Base-by-base conservation (phyloP, 2,113 vertebrate genomes). In the Promerops cafer region DNA sequence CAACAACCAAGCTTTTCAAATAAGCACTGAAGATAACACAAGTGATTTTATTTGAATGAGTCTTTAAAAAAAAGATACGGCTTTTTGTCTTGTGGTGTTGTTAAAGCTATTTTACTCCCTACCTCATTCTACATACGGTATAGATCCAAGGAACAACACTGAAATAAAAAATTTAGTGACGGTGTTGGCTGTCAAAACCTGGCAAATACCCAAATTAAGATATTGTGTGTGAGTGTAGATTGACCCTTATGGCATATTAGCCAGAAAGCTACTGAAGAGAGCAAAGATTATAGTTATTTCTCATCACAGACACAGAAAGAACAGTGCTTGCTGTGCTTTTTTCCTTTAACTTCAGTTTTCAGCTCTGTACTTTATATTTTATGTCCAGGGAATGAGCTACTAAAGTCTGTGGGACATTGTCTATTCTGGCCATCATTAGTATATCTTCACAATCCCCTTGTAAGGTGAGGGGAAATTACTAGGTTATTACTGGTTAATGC, bases 41-140 rank as follows among this genome's bases (percentile, higher is more conserved):
- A 12, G 3, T 42, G 17, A 17, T 37, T 88, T 89, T 90, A 24
- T 69, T 80, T 78, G 26, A 90, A 42, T 11, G 6, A 75, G 23
- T 53, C 27, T 72, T 33, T 16, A 8, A 33, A 52, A 47, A 71
- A 40, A 16, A 21, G 2, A 5, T 33, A 3, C 13, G 0, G 0
- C 33, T 54, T 66, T 64, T 87, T 81, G 15, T 64, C 57, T 71
- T 6, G 0, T 68, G 14, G 10, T 65, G 13, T 61, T 83, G 23
- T 17, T 69, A 59, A 76, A 31, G 50, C 27, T 56, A 6, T 80
- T 80, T 83, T 88, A 68, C 23, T 83, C 37, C 20, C 27, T 87
- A 10, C 24, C 4, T 94, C 39, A 8, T 76, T 87, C 44, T 68
- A 50, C 12, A 8, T 40, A 23, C 0, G 2, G 7, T 72, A 42